Evolutionary conservation across 1,140 invertebrate genomes (phyloP).

Genomic region (Lepidostoma basale): DNA sequence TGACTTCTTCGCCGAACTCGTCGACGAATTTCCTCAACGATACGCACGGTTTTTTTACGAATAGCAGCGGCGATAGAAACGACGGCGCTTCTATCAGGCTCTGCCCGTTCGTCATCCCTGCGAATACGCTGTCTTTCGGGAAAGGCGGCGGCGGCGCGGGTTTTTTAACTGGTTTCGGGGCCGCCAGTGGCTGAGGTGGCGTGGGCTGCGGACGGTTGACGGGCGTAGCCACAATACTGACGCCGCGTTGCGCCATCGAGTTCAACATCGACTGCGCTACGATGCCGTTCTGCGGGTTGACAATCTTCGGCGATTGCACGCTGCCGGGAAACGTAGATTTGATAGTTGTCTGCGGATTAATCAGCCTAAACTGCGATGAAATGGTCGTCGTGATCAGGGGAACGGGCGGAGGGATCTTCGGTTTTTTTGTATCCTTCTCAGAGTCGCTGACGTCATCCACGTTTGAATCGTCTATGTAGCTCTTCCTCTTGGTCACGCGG

Average conservation of each 20-base stretch:
- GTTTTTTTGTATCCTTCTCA: neutral
- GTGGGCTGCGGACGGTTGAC: neutral
- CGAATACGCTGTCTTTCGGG: neutral
- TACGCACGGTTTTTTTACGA: neutral
- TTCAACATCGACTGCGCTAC: neutral
- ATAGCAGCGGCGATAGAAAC: conserved; percentile 7
- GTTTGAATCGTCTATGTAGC: neutral
- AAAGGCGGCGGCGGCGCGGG: neutral
- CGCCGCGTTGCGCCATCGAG: neutral
- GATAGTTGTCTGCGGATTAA: neutral
- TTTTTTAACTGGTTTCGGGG: neutral
- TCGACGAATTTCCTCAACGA: neutral
- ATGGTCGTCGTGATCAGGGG: too few species aligned
- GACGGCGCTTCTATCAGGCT: conserved; percentile 15
- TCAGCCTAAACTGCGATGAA: neutral
- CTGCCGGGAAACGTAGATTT: too few species aligned
- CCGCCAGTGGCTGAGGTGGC: neutral
- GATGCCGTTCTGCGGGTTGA: neutral
- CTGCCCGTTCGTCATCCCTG: neutral
- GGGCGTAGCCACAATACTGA: neutral
- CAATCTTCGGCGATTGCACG: neutral
- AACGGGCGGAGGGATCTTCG: neutral
- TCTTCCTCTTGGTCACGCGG: neutral
- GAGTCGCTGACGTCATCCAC: neutral
- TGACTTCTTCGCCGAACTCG: neutral